Conservation (phyloP, 1,140 invertebrate species). For the Pemphigus obesinymphae region DNA sequence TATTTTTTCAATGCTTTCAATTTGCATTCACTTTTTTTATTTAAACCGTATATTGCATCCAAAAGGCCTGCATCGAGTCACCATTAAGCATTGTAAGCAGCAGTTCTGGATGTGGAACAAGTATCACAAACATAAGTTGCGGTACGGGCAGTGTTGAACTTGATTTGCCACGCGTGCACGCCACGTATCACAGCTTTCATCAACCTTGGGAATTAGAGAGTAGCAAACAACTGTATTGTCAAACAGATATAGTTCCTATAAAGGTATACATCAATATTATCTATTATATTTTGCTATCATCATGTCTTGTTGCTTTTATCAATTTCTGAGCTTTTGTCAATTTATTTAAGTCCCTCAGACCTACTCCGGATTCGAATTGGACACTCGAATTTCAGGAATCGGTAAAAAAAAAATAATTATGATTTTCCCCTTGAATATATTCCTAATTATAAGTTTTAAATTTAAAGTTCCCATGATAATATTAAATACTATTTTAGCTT, state of each 20-base stretch:
- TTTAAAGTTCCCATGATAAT: not conserved
- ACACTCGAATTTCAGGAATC: constrained; percentile 41
- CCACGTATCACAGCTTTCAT: constrained; percentile 56
- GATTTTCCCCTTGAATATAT: not conserved
- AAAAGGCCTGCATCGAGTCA: constrained; percentile 36
- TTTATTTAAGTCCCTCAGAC: constrained; percentile 37
- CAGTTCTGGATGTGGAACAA: constrained; percentile 42
- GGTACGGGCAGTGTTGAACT: constrained; percentile 38
- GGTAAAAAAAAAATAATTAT: constrained; percentile 27
- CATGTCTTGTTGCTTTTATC: constrained; percentile 37
- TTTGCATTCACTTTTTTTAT: constrained; percentile 23
- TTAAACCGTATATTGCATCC: constrained; percentile 31
- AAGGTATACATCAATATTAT: constrained; percentile 56
- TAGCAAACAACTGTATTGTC: constrained; percentile 52
- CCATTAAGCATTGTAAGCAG: constrained; percentile 40
- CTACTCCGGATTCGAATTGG: constrained; percentile 40
- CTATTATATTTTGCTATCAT: constrained; percentile 11
- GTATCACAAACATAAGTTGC: constrained; percentile 40
- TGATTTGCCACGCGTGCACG: constrained; percentile 51
- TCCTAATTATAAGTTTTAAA: not conserved
- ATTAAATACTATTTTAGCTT: not conserved
- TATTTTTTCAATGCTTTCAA: not conserved
- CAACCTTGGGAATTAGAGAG: constrained; percentile 58
- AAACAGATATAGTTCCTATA: constrained; percentile 62
- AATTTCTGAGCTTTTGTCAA: constrained; percentile 38